Base-by-base conservation (phyloP, 1,140 invertebrate species). In the Pantala flavescens region DNA sequence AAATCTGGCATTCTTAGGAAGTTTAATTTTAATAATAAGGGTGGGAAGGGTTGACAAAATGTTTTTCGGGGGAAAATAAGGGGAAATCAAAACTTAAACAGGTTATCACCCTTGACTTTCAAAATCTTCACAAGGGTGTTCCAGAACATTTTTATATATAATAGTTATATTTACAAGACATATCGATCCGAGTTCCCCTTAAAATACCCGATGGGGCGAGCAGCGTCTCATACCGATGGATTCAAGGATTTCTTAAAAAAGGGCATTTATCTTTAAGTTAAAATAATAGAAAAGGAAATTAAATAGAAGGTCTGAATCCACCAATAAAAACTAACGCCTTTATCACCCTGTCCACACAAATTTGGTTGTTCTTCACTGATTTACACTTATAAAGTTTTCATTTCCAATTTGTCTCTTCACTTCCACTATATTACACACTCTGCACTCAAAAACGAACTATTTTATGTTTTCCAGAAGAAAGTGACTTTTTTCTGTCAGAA, bases 101-200 rank as follows among this genome's bases (percentile, higher is more conserved):
- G 28, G 28, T 2, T 36, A 36, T 36, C 28, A 63, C n/a, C 49
- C 49, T 63, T 63, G 3, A 36, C 49, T 63, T 63, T 21, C 12
- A 63, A 63, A 16, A 36, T 36, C 28, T 9, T 19, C 49, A 21
- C 5, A 21, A 63, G 49, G 49, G 49, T 63, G n/a, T 21, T 63
- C n/a, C 49, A 63, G 49, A 63, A 63, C 49, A 63, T 63, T 63
- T 63, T 63, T 63, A 63, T 63, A 63, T 63, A 63, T 63, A 63
- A 63, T 63, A 63, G 49, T 63, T 63, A 63, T 63, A 63, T 63
- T 63, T 63, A 63, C 49, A 63, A 16, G 49, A 63, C 14, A 63
- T 63, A 3, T 63, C 49, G n/a, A 63, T 19, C 49, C 12, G 49
- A 63, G 12, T 63, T 63, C 49, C 49, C 49, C n/a, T 21, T 36